phyloP scores from a whole-genome alignment of 2,888 invertebrate genomes.

The Gymnoscelis rufifasciata region DNA sequence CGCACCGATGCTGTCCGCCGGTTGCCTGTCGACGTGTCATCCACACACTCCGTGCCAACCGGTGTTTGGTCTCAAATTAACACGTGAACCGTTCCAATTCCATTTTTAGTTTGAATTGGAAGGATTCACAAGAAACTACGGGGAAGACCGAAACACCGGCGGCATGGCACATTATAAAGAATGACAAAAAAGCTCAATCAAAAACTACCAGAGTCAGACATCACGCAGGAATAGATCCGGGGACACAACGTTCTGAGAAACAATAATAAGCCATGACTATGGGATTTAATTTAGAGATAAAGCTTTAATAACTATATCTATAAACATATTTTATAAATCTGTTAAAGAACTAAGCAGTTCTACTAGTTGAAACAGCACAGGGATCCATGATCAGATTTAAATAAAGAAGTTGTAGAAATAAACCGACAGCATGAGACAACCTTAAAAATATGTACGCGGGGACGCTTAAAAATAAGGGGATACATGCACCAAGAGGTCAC shows the following conservation, averaged over 20 bases:
- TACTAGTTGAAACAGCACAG: constrained; percentile 55
- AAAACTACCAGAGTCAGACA: constrained; percentile 37
- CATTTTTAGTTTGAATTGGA: not conserved
- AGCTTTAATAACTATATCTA: constrained; percentile 53
- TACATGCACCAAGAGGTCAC: constrained; percentile 80
- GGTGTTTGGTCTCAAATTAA: constrained; percentile 50
- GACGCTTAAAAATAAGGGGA: constrained; percentile 57
- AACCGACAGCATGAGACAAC: constrained; percentile 43
- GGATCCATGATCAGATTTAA: constrained; percentile 37
- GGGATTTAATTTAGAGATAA: constrained; percentile 56
- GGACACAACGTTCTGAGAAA: constrained; percentile 46
- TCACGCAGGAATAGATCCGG: constrained; percentile 47
- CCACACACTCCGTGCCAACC: constrained; percentile 78
- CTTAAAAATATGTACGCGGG: constrained; percentile 41
- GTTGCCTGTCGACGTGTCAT: constrained; percentile 89
- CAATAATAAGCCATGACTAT: constrained; percentile 68
- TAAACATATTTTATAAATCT: constrained; percentile 41
- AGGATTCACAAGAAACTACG: constrained; percentile 19
- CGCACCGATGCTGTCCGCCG: constrained; percentile 98
- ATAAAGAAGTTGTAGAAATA: constrained; percentile 42
- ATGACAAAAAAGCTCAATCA: constrained; percentile 31
- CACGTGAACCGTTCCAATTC: constrained; percentile 9
- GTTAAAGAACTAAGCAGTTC: constrained; percentile 64
- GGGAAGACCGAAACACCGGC: constrained; percentile 54
- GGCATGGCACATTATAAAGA: constrained; percentile 40